Conservation (phyloP, 2,888 invertebrate genomes). For the Tetranychus piercei region DNA sequence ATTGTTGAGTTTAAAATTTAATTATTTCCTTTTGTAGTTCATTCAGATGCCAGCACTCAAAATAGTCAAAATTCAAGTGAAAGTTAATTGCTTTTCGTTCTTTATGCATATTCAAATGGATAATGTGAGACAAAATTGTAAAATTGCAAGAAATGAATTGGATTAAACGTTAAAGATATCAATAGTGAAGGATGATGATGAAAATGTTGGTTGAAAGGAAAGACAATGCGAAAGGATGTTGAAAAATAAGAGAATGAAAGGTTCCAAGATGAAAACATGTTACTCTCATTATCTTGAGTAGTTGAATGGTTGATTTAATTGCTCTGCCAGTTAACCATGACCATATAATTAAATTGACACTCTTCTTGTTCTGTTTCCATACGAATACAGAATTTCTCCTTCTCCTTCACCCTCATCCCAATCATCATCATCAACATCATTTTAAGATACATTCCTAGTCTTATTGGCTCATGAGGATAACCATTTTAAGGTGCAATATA, state of each 20-base stretch:
- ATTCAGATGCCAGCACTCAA: too few relatives aligned
- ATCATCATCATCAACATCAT: neutral
- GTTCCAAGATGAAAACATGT: neutral
- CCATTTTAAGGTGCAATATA: too few relatives aligned
- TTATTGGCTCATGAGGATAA: neutral
- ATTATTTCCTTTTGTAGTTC: too few relatives aligned
- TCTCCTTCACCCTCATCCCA: neutral
- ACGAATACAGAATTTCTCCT: neutral
- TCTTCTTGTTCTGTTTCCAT: neutral
- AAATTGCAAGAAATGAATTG: too few relatives aligned
- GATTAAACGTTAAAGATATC: too few relatives aligned
- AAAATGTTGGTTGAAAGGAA: neutral
- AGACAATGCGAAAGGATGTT: neutral
- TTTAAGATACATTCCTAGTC: neutral
- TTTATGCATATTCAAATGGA: too few relatives aligned
- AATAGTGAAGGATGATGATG: neutral
- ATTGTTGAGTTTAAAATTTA: too few relatives aligned
- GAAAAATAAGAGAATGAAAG: neutral
- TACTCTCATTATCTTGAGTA: neutral
- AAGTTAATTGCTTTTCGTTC: too few relatives aligned
- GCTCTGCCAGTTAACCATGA: conserved; percentile 1
- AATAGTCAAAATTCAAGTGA: too few relatives aligned
- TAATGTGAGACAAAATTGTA: too few relatives aligned
- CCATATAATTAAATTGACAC: conserved; percentile 1
- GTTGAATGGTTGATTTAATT: conserved; percentile 1